Base-by-base conservation (phyloP, 2,888 invertebrate genomes). In the Drosophila vallismaia region DNA sequence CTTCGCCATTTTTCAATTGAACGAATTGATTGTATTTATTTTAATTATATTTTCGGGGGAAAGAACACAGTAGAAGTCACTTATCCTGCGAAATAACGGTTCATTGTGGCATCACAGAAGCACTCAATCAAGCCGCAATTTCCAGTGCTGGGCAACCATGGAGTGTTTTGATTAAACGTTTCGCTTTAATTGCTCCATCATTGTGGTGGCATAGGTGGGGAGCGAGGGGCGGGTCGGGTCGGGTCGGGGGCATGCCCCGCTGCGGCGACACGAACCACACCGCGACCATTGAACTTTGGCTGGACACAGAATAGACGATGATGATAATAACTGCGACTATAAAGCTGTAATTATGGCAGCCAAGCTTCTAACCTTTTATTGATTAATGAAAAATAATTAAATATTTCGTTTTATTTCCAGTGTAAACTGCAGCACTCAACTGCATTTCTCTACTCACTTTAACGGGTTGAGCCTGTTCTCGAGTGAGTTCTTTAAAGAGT, bases 111-210 rank as follows among this genome's bases (percentile, higher is more conserved):
- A n/a, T 19, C 19, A 19, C 9, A 54, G 33, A 33, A n/a, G 10
- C 46, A 26, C 51, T 64, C 48, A 66, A 71, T 49, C 50, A 54
- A 56, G 19, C 24, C 63, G 19, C 12, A 40, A 24, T 31, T 62
- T 58, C 38, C 59, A 56, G 53, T 46, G 53, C 19, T 19, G 19
- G 19, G 19, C 19, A 19, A 19, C 19, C 19, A 19, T 19, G 19
- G 19, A 19, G 19, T 19, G 19, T 57, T 73, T 66, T 67, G 71
- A 74, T 67, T 40, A 67, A 76, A 59, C 64, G 66, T 48, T 78
- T 54, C 38, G 33, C 72, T 72, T 79, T 77, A 79, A 77, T 77
- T 77, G 79, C 75, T 64, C 63, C 75, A 75, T 77, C 72, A 75
- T 72, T 59, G 46, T 38, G 19, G 19, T 42, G 38, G 52, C 28